These are phyloP conservation scores for Pluvialis apricaria DNA, from an alignment of 2,113 vertebrate species.

Conservation along the genomic window DNA sequence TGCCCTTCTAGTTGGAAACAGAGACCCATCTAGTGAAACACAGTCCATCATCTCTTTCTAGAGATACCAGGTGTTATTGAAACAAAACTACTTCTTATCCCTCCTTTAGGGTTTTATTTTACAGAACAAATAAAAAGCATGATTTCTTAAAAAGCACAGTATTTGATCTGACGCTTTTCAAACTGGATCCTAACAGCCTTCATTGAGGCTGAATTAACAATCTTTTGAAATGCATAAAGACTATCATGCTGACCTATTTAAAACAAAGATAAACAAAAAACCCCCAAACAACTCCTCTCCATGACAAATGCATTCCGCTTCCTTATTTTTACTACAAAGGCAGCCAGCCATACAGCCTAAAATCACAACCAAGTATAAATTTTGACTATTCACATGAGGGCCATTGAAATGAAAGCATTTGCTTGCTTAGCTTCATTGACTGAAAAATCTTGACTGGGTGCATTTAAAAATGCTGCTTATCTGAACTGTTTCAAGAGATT, in stretches of 20 bases:
- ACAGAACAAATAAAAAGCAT: neutral
- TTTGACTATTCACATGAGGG: neutral
- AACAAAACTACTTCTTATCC: neutral
- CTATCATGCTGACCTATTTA: neutral
- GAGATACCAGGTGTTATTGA: neutral
- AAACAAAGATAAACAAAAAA: neutral
- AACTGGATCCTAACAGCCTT: neutral
- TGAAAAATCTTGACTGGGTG: neutral
- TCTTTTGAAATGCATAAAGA: neutral
- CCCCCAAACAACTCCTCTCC: neutral
- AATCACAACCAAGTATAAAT: slow-evolving; percentile 11
- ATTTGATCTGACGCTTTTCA: neutral
- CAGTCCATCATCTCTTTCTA: neutral
- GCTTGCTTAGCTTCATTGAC: neutral
- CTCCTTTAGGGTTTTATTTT: neutral
- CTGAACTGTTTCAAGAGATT: neutral
- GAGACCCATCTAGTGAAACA: neutral
- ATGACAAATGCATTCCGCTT: neutral
- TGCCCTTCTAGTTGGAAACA: neutral
- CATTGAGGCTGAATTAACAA: neutral
- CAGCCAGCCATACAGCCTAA: neutral
- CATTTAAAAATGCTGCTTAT: neutral
- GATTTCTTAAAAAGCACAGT: neutral
- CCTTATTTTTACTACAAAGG: slow-evolving; percentile 6
- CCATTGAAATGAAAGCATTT: slow-evolving; percentile 11